Evolutionary conservation across 1,140 invertebrate genomes (phyloP).

Genomic region (Zaprionus africanus): DNA sequence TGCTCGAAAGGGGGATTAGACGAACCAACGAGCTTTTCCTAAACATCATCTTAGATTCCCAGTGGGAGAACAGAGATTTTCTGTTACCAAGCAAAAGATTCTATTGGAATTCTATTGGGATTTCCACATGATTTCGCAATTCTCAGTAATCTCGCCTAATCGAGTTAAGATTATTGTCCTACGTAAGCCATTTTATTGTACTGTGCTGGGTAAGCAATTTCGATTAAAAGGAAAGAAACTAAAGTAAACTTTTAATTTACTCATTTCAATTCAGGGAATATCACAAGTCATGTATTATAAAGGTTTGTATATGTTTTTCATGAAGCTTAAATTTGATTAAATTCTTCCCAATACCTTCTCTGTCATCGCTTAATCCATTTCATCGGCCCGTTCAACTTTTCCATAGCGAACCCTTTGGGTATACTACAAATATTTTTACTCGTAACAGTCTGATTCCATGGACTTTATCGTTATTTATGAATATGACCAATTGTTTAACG

Average conservation of each 20-base stretch:
- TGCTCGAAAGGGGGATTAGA: neutral
- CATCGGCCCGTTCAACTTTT: neutral
- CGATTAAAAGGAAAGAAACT: neutral
- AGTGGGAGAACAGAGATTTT: neutral
- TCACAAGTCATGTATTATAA: neutral
- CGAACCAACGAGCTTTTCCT: neutral
- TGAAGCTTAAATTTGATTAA: neutral
- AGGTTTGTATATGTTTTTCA: neutral
- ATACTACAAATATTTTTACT: constrained; percentile 1
- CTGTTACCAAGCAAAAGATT: constrained; percentile 26
- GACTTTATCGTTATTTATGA: constrained; percentile 37
- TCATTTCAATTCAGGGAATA: no score
- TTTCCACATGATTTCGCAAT: constrained; percentile 26
- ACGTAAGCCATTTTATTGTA: neutral
- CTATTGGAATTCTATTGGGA: neutral
- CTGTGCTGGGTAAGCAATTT: neutral
- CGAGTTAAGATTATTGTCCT: constrained; percentile 18
- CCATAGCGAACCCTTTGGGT: neutral
- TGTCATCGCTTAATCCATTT: neutral
- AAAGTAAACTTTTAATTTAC: no score
- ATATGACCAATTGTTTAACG: constrained; percentile 32
- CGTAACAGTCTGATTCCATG: neutral
- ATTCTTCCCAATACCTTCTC: neutral
- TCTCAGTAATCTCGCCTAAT: constrained; percentile 34
- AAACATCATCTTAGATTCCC: neutral